phyloP scores from a whole-genome alignment of 2,113 vertebrate genomes.

The Cisticola juncidis region DNA sequence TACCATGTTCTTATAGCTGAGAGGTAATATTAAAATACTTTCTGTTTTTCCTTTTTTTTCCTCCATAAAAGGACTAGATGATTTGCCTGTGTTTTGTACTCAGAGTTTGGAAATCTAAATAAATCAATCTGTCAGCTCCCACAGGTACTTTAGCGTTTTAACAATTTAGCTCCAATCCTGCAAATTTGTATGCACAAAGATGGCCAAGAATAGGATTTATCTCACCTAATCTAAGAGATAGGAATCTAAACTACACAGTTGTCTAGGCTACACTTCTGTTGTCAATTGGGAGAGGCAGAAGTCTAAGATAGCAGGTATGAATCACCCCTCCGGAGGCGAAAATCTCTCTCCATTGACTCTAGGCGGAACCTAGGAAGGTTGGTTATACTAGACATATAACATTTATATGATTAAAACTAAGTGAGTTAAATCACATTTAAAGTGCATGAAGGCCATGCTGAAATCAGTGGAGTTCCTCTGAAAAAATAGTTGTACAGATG shows the following conservation, averaged over 20 bases:
- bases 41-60: background rate
- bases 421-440: background rate
- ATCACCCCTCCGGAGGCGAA: background rate
- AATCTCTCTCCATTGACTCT: background rate
- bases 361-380: background rate
- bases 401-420: background rate
- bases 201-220: slow-evolving; percentile 27
- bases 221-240: slow-evolving; percentile 26
- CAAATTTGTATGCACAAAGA: background rate
- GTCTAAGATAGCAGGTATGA: slow-evolving; percentile 24
- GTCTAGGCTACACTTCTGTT: slow-evolving; percentile 52
- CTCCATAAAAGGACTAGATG: background rate
- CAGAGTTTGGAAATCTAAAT: background rate
- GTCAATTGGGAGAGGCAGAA: slow-evolving; percentile 15
- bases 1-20: background rate
- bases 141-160: background rate
- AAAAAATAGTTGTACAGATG: background rate
- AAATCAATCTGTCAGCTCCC: background rate
- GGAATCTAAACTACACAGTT: slow-evolving; percentile 16
- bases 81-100: background rate
- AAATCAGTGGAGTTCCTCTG: background rate
- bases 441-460: background rate
- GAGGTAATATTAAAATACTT: background rate
- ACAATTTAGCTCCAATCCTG: background rate
- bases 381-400: background rate